Conservation (phyloP, 2,113 vertebrate genomes). For the Cottus gobio region DNA sequence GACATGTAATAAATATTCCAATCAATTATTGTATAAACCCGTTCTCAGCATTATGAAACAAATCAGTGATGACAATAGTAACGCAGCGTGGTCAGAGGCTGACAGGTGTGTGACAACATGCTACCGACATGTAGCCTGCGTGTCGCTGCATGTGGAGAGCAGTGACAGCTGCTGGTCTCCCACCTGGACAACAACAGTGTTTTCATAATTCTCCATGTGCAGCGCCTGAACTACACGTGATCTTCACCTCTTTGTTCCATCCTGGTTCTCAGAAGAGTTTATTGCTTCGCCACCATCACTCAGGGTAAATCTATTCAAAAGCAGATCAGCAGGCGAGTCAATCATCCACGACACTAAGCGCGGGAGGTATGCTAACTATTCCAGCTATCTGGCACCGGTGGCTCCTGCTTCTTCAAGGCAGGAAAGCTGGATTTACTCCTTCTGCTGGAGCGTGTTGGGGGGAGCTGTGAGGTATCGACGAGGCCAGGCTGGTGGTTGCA, state of each 20-base stretch:
- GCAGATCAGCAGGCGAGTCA: constrained; percentile 36
- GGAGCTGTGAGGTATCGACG: background rate
- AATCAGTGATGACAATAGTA: too few relatives aligned
- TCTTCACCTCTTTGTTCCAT: background rate
- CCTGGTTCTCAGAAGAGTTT: background rate
- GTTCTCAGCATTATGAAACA: background rate
- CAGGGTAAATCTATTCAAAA: constrained; percentile 11
- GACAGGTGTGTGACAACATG: too few relatives aligned
- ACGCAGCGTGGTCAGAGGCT: too few relatives aligned
- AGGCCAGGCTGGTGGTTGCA: background rate
- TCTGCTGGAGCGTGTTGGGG: background rate
- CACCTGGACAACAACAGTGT: background rate
- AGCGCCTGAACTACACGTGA: background rate
- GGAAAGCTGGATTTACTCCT: background rate
- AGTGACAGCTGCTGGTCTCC: background rate
- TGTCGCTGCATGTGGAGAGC: background rate
- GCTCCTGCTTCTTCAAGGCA: constrained; percentile 2
- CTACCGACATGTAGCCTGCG: background rate
- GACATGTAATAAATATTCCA: background rate
- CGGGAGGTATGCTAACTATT: constrained; percentile 63
- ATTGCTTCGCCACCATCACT: background rate
- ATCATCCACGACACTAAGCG: constrained; percentile 48
- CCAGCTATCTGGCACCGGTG: constrained; percentile 17
- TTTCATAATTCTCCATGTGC: background rate
- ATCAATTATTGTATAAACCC: background rate